Evolutionary conservation across 2,113 vertebrate species (phyloP).

Genomic region (Nothoprocta perdicaria): DNA sequence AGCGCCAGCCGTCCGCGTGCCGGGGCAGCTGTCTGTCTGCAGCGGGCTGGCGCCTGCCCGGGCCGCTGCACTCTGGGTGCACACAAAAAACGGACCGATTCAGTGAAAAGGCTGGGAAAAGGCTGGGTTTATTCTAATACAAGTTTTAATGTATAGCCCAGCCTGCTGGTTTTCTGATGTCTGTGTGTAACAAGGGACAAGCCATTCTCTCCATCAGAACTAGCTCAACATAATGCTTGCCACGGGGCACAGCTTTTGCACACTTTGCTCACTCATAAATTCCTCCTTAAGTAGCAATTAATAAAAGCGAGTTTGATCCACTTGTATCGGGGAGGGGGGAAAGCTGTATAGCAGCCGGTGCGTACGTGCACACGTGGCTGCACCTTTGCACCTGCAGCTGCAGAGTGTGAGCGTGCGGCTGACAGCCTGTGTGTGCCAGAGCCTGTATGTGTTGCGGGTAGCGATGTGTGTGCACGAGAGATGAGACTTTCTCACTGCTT

Average conservation of each 20-base stretch:
- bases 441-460: neutral
- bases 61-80: neutral
- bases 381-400: neutral
- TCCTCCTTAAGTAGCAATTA: neutral
- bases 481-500: accelerated
- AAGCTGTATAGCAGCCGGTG: neutral
- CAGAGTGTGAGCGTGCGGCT: neutral
- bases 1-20: neutral
- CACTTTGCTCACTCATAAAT: neutral
- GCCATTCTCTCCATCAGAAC: neutral
- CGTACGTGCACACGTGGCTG: accelerated
- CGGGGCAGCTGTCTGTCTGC: neutral
- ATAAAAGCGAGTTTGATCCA: accelerated
- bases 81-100: neutral
- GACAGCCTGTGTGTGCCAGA: accelerated
- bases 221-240: neutral
- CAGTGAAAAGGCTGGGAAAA: neutral
- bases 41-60: neutral
- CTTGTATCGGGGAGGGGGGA: neutral
- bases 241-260: accelerated
- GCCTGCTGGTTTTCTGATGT: neutral
- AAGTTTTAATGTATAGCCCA: neutral
- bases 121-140: accelerated
- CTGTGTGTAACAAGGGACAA: accelerated
- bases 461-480: accelerated